Conservation (phyloP, 2,888 invertebrate genomes). For the Coenonympha arcania region DNA sequence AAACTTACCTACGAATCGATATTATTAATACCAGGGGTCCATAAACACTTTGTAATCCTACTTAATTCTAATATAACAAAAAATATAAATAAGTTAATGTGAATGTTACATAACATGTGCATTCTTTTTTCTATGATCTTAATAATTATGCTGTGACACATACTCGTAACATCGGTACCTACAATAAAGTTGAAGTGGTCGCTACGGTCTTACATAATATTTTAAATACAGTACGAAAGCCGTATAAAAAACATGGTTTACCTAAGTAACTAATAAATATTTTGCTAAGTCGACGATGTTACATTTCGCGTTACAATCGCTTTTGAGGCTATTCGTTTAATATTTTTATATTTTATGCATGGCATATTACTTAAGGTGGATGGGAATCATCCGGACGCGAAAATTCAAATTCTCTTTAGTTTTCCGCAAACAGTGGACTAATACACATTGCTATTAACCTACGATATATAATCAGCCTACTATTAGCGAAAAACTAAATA, state of each 20-base stretch:
- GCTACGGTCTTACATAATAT: slow-evolving; percentile 27
- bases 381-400: too few species aligned
- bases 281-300: slow-evolving; percentile 13
- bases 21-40: slow-evolving; percentile 43
- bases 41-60: slow-evolving; percentile 45
- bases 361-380: too few species aligned
- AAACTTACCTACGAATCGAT: slow-evolving; percentile 22
- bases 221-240: slow-evolving; percentile 44
- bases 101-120: slow-evolving; percentile 71
- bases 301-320: background rate
- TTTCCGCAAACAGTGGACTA: too few species aligned
- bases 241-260: slow-evolving; percentile 37
- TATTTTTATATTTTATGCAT: too few species aligned
- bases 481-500: too few species aligned
- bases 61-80: slow-evolving; percentile 67
- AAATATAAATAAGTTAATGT: slow-evolving; percentile 69
- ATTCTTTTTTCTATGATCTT: slow-evolving; percentile 55
- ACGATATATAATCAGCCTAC: too few species aligned
- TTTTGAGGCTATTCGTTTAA: background rate
- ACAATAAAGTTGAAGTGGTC: slow-evolving; percentile 30
- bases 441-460: too few species aligned
- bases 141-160: slow-evolving; percentile 45
- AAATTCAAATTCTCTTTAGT: too few species aligned
- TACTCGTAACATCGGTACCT: slow-evolving; percentile 38
- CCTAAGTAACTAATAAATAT: slow-evolving; percentile 20